phyloP scores from a whole-genome alignment of 2,888 invertebrate species.

The Sarcophaga caerulescens region DNA sequence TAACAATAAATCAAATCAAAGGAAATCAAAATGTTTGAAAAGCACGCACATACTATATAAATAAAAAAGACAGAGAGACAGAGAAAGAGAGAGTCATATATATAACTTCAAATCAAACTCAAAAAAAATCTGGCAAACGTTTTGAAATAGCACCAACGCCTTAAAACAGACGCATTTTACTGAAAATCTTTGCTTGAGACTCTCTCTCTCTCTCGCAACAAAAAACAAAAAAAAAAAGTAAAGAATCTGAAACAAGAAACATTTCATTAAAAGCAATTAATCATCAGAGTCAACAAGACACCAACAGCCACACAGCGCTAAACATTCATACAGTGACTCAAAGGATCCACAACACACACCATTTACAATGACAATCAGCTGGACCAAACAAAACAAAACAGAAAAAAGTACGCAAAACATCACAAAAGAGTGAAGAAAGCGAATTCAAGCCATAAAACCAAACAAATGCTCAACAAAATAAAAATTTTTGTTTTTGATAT shows the following conservation, averaged over 20 bases:
- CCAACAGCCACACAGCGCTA: neutral
- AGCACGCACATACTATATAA: neutral
- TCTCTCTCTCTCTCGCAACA: neutral
- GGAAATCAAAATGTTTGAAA: constrained; percentile 34
- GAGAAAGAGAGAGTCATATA: constrained; percentile 31
- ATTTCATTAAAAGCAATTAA: constrained; percentile 58
- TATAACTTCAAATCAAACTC: constrained; percentile 13
- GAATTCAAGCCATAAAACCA: constrained; percentile 58
- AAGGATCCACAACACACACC: constrained; percentile 37
- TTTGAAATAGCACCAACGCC: constrained; percentile 64
- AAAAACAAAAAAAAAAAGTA: neutral
- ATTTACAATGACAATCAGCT: constrained; percentile 56
- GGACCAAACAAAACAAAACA: neutral
- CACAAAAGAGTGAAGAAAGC: neutral
- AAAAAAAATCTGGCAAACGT: constrained; percentile 10
- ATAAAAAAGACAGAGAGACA: constrained; percentile 11
- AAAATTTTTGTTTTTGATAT: constrained; percentile 43
- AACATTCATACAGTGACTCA: neutral
- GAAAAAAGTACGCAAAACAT: neutral
- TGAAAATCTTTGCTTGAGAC: constrained; percentile 31
- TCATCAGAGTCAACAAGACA: constrained; percentile 61
- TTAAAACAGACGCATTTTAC: constrained; percentile 51
- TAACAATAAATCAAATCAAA: constrained; percentile 48
- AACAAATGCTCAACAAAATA: constrained; percentile 62
- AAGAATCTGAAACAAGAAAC: constrained; percentile 5